Evolutionary conservation across 2,113 vertebrate species (phyloP).

Genomic region (Charadrius vociferus): DNA sequence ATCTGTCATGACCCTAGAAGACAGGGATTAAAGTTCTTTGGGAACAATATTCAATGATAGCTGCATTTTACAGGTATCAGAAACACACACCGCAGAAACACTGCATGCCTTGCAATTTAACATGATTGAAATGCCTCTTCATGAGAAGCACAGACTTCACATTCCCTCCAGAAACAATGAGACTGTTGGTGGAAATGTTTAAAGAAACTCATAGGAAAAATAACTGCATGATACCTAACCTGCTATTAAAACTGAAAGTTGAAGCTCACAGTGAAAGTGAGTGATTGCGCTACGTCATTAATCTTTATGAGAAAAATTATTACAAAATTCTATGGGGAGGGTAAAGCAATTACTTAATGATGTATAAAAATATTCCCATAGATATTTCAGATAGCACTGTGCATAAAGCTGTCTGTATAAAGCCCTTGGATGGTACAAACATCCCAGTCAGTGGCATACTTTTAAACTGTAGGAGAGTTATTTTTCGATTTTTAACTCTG

Average conservation of each 20-base stretch:
- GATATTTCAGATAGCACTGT: not conserved
- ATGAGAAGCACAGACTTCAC: not conserved
- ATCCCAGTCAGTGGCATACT: not conserved
- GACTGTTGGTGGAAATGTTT: not conserved
- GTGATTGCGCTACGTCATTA: constrained; percentile 38
- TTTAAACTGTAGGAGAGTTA: not conserved
- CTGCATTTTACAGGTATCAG: not conserved
- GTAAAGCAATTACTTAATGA: constrained; percentile 53
- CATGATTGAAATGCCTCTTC: not conserved
- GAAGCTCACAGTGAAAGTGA: not conserved
- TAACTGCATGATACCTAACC: not conserved
- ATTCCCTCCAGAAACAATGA: not conserved
- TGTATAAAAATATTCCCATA: not conserved
- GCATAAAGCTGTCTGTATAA: not conserved
- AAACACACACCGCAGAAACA: not conserved
- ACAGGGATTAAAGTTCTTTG: not conserved
- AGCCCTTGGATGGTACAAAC: not conserved
- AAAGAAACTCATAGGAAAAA: constrained; percentile 22
- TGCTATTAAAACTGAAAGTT: not conserved
- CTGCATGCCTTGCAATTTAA: not conserved
- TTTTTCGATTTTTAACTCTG: constrained; percentile 14
- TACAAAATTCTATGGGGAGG: constrained; percentile 12
- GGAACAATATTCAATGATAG: not conserved
- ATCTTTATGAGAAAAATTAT: constrained; percentile 59
- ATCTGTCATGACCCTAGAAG: not conserved